Evolutionary conservation across 2,888 invertebrate species (phyloP).

Genomic region (Harmothoe impar): DNA sequence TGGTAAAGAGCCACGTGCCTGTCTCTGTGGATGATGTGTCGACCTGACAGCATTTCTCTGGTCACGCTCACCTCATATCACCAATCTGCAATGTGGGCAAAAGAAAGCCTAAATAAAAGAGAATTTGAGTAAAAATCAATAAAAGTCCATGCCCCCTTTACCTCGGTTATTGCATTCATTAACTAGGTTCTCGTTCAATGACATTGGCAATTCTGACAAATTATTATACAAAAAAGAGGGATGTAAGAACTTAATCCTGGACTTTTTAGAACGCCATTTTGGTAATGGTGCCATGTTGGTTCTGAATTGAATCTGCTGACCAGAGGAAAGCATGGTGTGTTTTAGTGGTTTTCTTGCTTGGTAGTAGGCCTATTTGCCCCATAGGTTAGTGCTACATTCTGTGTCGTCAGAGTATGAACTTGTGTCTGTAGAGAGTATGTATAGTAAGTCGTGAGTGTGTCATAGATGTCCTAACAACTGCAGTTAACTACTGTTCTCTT

Average conservation of each 20-base stretch:
- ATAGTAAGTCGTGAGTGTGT: not conserved
- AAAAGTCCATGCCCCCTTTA: not conserved
- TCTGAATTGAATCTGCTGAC: not conserved
- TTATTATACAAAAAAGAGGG: not conserved
- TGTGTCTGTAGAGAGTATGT: not conserved
- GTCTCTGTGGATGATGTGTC: not conserved
- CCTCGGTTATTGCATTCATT: not conserved
- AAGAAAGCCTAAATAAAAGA: not conserved
- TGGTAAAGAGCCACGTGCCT: slow-evolving; percentile 36
- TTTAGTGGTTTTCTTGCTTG: slow-evolving; percentile 18
- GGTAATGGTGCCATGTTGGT: no score
- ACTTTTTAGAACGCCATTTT: no score
- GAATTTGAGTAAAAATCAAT: not conserved
- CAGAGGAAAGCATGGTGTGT: not conserved
- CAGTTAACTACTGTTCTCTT: not conserved
- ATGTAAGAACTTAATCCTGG: no score
- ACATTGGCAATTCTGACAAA: slow-evolving; percentile 27
- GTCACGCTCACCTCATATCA: not conserved
- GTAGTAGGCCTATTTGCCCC: not conserved
- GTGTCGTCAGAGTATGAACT: not conserved
- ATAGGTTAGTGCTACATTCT: slow-evolving; percentile 13
- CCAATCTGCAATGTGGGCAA: not conserved
- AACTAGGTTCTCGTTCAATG: not conserved
- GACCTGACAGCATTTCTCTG: not conserved
- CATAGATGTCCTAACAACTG: not conserved